Evolutionary conservation across 2,797 vertebrate genomes (phyloP).

Genomic region (Eurystomus glaucurus): DNA sequence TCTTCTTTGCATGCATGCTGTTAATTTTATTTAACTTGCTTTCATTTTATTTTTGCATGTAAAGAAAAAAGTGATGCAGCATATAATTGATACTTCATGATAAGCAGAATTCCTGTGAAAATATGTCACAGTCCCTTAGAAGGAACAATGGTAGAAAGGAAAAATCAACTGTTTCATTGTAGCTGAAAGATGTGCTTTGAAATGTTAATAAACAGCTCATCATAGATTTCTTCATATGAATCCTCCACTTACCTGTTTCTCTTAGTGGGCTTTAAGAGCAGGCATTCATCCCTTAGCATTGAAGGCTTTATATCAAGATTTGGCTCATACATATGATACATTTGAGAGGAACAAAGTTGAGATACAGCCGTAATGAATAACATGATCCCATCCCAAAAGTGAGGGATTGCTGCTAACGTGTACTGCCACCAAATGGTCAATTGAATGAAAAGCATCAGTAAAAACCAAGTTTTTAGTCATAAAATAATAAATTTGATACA

Average conservation of each 20-base stretch:
- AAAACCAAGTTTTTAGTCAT: neutral
- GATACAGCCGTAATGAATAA: neutral
- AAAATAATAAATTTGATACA: neutral
- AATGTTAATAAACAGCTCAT: neutral
- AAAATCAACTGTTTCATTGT: neutral
- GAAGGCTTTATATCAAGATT: neutral
- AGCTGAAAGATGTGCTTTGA: neutral
- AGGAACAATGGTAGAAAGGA: neutral
- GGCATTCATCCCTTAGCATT: neutral
- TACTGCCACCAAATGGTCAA: constrained; percentile 82
- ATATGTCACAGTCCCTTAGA: neutral
- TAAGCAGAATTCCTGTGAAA: neutral
- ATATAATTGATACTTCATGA: neutral
- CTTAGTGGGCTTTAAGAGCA: neutral
- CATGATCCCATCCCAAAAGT: neutral
- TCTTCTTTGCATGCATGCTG: neutral
- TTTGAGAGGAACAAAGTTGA: constrained; percentile 1
- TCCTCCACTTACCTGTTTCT: neutral
- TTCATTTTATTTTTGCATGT: neutral
- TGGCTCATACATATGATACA: neutral
- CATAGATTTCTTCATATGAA: neutral
- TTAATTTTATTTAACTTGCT: neutral
- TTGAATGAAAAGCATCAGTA: constrained; percentile 50
- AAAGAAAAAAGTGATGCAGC: neutral
- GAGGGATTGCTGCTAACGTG: constrained; percentile 52